These are phyloP conservation scores for Temnothorax unifasciatus DNA, from an alignment of 2,888 invertebrate genomes.

Conservation along the genomic window DNA sequence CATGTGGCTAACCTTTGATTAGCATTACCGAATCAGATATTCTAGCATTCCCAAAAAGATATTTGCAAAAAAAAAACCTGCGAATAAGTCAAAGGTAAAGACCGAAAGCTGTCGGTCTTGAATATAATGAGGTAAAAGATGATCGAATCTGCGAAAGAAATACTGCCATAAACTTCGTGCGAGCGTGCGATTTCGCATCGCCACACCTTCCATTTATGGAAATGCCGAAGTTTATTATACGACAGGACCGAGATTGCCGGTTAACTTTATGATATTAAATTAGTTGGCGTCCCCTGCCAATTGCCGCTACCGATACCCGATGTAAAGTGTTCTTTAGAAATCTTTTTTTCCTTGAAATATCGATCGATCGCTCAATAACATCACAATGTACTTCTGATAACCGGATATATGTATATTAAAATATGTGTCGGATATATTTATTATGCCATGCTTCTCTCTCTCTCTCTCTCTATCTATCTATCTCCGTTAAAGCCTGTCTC, in stretches of 20 bases:
- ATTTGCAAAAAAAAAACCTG: not conserved
- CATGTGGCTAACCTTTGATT: conserved; percentile 34
- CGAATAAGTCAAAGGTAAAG: conserved; percentile 45
- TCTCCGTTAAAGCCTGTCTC: conserved; percentile 2
- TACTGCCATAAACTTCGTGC: conserved; percentile 20
- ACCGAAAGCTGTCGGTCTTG: conserved; percentile 14
- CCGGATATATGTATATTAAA: not conserved
- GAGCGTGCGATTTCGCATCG: conserved; percentile 26
- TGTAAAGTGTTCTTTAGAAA: conserved; percentile 3
- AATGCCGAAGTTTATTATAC: conserved; percentile 26
- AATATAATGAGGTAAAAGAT: conserved; percentile 29
- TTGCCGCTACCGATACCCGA: not conserved
- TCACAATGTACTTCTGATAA: conserved; percentile 12
- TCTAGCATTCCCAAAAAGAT: conserved; percentile 21
- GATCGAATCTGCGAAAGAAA: conserved; percentile 8
- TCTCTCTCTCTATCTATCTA: not conserved
- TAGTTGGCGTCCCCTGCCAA: not conserved
- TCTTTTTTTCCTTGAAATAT: conserved; percentile 17
- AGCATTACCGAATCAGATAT: not conserved
- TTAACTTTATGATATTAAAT: conserved; percentile 40
- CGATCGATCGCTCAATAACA: conserved; percentile 18
- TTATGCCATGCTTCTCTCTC: not conserved
- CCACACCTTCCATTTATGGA: conserved; percentile 38
- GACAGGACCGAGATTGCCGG: conserved; percentile 12
- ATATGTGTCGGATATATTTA: not conserved